Percentiles rank a stretch among this genome's conserved stretches.
These are phyloP conservation scores for Drosophila eugracilis DNA, from an alignment of 1,140 invertebrate genomes.

Conservation along the genomic window DNA sequence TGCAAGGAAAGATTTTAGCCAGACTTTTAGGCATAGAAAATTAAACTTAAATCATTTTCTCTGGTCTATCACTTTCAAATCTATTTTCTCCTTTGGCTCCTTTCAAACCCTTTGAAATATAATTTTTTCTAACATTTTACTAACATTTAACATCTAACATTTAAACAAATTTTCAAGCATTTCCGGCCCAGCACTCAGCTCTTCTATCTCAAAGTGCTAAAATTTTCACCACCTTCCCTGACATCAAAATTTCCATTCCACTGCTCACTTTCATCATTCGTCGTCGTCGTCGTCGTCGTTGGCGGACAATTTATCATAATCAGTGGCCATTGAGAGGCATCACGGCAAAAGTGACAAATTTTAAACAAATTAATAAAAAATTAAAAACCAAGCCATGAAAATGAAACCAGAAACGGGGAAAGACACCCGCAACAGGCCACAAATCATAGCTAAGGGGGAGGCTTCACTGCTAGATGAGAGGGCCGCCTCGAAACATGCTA, in stretches of 20 bases:
- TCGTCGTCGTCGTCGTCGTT: no score
- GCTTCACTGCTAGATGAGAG: conserved; percentile 34
- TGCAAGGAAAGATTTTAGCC: no score
- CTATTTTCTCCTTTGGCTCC: background rate
- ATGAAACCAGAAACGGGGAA: conserved; percentile 45
- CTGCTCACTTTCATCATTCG: conserved; percentile 34
- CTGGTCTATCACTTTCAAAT: background rate
- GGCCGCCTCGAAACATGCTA: conserved; percentile 75
- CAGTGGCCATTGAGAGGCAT: conserved; percentile 41
- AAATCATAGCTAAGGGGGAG: conserved; percentile 44
- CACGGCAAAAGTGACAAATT: conserved; percentile 72
- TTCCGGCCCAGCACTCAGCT: background rate
- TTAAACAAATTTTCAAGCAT: background rate
- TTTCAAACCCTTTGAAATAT: background rate
- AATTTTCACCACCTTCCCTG: conserved; percentile 19
- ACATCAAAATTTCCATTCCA: conserved; percentile 24
- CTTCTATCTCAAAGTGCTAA: conserved; percentile 20
- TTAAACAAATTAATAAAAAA: conserved; percentile 79
- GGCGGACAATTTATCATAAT: conserved; percentile 51
- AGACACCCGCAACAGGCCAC: conserved; percentile 40
- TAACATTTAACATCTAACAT: no score
- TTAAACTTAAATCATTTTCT: no score
- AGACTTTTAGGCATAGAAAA: no score
- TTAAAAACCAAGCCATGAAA: conserved; percentile 42
- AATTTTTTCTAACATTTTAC: background rate